These are phyloP conservation scores for Zaprionus lachaisei DNA, from an alignment of 1,140 invertebrate genomes.

Conservation along the genomic window DNA sequence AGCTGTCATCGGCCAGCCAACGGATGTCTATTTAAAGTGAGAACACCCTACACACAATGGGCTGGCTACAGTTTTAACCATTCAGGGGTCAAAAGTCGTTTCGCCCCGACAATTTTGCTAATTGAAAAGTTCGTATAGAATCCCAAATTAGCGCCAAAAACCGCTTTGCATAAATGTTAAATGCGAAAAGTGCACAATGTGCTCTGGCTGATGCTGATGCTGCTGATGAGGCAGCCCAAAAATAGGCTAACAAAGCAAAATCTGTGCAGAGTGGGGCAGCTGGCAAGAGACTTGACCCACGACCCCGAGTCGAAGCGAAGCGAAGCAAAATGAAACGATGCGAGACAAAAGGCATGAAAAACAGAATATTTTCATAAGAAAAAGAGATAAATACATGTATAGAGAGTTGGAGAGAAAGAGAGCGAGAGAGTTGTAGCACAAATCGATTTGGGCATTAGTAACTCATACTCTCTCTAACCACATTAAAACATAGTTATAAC, in stretches of 20 bases:
- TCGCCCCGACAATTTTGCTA: slow-evolving; percentile 38
- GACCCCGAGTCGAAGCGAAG: slow-evolving; percentile 2
- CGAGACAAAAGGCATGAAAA: slow-evolving; percentile 3
- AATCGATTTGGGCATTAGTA: slow-evolving; percentile 7
- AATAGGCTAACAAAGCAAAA: slow-evolving; percentile 70
- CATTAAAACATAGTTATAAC: slow-evolving; percentile 9
- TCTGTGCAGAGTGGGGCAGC: slow-evolving; percentile 20
- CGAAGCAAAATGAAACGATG: background rate
- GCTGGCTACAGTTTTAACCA: background rate
- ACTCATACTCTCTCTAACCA: background rate
- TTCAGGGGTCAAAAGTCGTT: slow-evolving; percentile 53
- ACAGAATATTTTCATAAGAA: slow-evolving; percentile 2
- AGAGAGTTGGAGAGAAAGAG: background rate
- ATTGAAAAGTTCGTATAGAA: slow-evolving; percentile 46
- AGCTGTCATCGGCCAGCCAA: slow-evolving; percentile 34
- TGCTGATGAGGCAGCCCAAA: slow-evolving; percentile 47
- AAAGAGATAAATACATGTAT: no score
- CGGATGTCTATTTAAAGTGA: slow-evolving; percentile 33
- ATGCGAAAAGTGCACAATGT: slow-evolving; percentile 58
- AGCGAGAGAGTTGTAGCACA: background rate
- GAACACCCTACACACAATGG: slow-evolving; percentile 12
- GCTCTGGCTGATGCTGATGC: no score
- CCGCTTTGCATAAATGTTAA: slow-evolving; percentile 64
- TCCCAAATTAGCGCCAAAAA: slow-evolving; percentile 62
- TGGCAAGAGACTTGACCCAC: slow-evolving; percentile 12